Conservation (phyloP, 1,140 invertebrate genomes). For the Pseudomyrmex dendroicus region DNA sequence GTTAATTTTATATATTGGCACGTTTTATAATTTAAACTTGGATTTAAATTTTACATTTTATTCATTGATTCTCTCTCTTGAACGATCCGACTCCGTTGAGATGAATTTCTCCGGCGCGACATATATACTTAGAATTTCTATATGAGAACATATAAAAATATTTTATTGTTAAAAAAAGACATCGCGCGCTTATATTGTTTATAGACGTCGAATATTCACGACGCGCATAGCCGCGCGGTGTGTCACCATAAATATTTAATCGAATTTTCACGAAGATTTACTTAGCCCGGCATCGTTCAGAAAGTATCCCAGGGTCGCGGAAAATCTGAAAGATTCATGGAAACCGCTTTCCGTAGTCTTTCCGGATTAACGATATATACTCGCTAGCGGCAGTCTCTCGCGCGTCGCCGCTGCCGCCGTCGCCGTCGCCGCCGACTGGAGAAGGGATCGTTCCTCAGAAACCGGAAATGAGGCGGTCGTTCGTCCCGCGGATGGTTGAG, state of each 20-base stretch:
- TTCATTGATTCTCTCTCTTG: too few relatives aligned
- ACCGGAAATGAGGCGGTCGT: slow-evolving; percentile 70
- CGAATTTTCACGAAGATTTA: slow-evolving; percentile 51
- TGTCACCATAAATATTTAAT: slow-evolving; percentile 50
- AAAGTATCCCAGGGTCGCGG: slow-evolving; percentile 21
- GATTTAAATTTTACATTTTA: too few relatives aligned
- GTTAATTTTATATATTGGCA: too few relatives aligned
- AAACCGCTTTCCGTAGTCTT: slow-evolving; percentile 47
- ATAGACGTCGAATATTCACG: slow-evolving; percentile 29
- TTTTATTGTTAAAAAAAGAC: too few relatives aligned
- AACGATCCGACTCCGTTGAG: too few relatives aligned
- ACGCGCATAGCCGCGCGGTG: background rate
- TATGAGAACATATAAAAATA: too few relatives aligned
- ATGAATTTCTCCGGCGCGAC: too few relatives aligned
- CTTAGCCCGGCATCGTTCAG: slow-evolving; percentile 11
- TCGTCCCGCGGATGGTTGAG: slow-evolving; percentile 53
- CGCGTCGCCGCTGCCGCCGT: slow-evolving; percentile 4
- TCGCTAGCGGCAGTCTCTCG: slow-evolving; percentile 1
- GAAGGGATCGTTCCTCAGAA: slow-evolving; percentile 62
- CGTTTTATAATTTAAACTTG: too few relatives aligned
- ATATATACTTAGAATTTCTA: too few relatives aligned
- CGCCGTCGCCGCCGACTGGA: background rate
- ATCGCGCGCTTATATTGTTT: background rate
- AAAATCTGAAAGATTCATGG: slow-evolving; percentile 59
- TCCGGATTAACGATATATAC: slow-evolving; percentile 66